Base-by-base conservation (phyloP, 2,113 vertebrate genomes). In the Bucco capensis region DNA sequence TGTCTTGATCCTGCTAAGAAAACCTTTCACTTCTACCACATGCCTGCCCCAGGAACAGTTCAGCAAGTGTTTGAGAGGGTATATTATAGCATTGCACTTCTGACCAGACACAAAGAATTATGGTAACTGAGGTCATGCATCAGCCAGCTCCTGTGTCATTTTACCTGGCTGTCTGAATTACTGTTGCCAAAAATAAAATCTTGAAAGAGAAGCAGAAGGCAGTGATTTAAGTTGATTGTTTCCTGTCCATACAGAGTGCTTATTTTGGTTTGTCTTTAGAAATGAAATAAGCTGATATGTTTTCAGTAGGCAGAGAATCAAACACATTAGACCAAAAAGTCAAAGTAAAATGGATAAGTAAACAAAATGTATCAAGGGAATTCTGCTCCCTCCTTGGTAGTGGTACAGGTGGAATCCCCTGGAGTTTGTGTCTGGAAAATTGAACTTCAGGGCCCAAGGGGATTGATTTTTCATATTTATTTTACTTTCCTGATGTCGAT, bases 401-500 rank as follows among this genome's bases (percentile, higher is more conserved):
- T 70, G 44, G 47, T 90, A 88, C 57, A 89, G 46, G 28, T 89
- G 76, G 71, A 90, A 77, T 96, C 93, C 78, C 90, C 72, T 77
- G 79, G 66, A 96, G 83, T 50, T 90, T 88, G 50, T 37, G 60
- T 74, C 67, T 93, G 86, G 86, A 95, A 97, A 94, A 73, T 73
- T 67, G 84, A 69, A 90, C 47, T 92, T 35, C 25, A 65, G 64
- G 24, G 28, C 31, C 67, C 77, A 88, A 84, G 93, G 84, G 66
- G 64, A 95, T 96, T 92, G 92, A 86, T 96, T 91, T 80, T 88
- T 96, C 90, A 65, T 92, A 92, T 95, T 96, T 92, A 86, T 94
- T 97, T 94, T 96, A 75, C 73, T 86, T 79, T 90, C 79, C 40
- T 73, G 23, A 54, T 88, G 21, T 30, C 94, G 57, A 60, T 85